These are phyloP conservation scores for Lepisosteus oculatus DNA, from an alignment of 2,113 vertebrate genomes.

Conservation along the genomic window DNA sequence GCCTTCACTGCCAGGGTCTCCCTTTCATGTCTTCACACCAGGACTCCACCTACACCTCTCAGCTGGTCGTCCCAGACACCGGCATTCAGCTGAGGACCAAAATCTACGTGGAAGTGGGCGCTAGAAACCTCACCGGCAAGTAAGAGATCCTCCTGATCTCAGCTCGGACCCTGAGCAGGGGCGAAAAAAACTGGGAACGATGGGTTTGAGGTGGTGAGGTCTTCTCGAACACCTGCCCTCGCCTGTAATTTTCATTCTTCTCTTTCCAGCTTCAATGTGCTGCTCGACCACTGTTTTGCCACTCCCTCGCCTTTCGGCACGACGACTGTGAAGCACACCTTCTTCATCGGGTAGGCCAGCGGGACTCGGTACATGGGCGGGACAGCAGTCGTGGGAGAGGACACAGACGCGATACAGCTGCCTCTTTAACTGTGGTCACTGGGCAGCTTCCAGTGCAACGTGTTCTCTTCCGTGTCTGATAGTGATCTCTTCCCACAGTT, in stretches of 20 bases:
- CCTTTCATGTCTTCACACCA: conserved; percentile 23
- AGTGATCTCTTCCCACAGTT: too few relatives aligned
- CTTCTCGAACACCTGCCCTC: neutral
- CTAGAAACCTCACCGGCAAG: conserved; percentile 68
- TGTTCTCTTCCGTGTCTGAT: too few relatives aligned
- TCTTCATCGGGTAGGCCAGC: conserved; percentile 59
- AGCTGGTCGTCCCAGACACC: conserved; percentile 44
- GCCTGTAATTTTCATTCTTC: neutral
- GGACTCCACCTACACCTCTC: conserved; percentile 44
- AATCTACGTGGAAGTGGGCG: conserved; percentile 64
- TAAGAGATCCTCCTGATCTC: conserved; percentile 35
- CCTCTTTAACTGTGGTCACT: neutral
- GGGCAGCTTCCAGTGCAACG: too few relatives aligned
- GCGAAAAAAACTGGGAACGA: neutral
- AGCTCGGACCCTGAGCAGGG: neutral
- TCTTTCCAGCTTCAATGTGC: conserved; percentile 59
- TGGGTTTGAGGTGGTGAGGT: neutral
- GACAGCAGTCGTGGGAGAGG: neutral
- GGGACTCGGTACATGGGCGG: too few relatives aligned
- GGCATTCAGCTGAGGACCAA: conserved; percentile 54
- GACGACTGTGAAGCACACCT: conserved; percentile 44
- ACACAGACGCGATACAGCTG: neutral
- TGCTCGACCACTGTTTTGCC: conserved; percentile 70
- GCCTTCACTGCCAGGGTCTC: too few relatives aligned
- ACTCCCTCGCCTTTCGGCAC: conserved; percentile 56